Percentiles rank a stretch among this genome's conserved stretches.
Evolutionary conservation across 2,113 vertebrate genomes (phyloP).

Genomic region (Hyperoodon ampullatus): DNA sequence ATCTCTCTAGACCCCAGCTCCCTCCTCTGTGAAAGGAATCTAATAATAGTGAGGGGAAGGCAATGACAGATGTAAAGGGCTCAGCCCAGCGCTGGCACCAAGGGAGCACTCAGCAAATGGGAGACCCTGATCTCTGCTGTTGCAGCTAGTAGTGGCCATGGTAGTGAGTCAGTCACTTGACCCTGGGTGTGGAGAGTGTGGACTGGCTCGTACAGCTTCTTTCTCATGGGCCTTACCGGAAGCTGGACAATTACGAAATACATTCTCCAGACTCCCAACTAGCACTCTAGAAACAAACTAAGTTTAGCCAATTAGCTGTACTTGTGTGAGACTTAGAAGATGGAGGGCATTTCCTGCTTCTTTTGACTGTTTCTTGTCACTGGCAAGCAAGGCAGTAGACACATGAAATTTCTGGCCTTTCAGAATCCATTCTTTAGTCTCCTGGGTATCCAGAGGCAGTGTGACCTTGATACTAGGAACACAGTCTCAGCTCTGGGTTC

Average conservation of each 20-base stretch:
- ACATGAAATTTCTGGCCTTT: background rate
- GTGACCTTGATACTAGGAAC: background rate
- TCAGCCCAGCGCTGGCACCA: background rate
- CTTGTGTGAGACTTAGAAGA: background rate
- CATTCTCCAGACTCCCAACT: background rate
- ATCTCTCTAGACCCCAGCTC: background rate
- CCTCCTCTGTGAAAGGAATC: background rate
- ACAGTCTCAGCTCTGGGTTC: background rate
- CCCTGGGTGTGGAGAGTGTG: background rate
- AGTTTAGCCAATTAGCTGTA: background rate
- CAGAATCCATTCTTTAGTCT: background rate
- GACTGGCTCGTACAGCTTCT: background rate
- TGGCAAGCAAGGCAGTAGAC: background rate
- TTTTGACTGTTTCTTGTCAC: background rate
- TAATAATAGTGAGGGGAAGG: background rate
- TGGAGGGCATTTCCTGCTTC: background rate
- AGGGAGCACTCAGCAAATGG: background rate
- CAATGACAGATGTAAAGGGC: background rate
- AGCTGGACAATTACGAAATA: background rate
- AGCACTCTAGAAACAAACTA: background rate
- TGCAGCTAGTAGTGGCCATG: accelerated
- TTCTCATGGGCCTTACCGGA: background rate
- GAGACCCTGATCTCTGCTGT: background rate
- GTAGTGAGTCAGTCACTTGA: background rate
- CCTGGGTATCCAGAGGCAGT: background rate